Conservation (phyloP, 2,888 invertebrate genomes). For the Alloplasta piceator region DNA sequence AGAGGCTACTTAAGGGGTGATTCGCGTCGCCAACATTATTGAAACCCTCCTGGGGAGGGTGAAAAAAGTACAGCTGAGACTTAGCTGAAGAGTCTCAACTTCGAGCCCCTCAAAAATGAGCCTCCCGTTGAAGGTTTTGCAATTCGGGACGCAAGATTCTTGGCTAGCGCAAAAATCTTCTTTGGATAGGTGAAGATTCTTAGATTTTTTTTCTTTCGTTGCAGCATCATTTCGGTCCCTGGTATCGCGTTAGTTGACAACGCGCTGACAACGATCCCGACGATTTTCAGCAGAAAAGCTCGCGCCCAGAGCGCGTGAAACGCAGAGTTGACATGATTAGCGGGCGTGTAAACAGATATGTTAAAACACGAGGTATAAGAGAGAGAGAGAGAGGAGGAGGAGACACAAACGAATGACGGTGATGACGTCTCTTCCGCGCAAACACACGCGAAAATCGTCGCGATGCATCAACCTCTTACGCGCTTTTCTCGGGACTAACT, state of each 20-base stretch:
- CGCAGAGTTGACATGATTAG: constrained; percentile 78
- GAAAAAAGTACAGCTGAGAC: neutral
- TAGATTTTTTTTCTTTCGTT: too few relatives aligned
- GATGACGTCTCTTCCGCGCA: constrained; percentile 73
- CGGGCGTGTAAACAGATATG: constrained; percentile 82
- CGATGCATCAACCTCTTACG: constrained; percentile 79
- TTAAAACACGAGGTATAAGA: constrained; percentile 77
- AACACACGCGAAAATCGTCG: constrained; percentile 71
- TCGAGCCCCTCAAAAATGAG: too few relatives aligned
- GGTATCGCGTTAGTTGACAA: too few relatives aligned
- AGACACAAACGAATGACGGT: constrained; percentile 62
- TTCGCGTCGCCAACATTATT: neutral
- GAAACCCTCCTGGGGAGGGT: neutral
- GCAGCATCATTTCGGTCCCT: too few relatives aligned
- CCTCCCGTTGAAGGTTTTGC: too few relatives aligned
- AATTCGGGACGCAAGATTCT: too few relatives aligned
- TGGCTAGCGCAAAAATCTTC: too few relatives aligned
- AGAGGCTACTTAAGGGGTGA: constrained; percentile 75
- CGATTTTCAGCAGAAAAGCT: constrained; percentile 20
- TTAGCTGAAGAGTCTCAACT: constrained; percentile 13
- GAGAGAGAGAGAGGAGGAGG: constrained; percentile 29
- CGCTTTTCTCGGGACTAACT: constrained; percentile 73
- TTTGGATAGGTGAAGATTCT: too few relatives aligned
- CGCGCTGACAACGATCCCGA: constrained; percentile 28
- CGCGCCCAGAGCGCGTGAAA: constrained; percentile 53